phyloP scores from a whole-genome alignment of 2,113 vertebrate genomes.

The Cathartes aura region DNA sequence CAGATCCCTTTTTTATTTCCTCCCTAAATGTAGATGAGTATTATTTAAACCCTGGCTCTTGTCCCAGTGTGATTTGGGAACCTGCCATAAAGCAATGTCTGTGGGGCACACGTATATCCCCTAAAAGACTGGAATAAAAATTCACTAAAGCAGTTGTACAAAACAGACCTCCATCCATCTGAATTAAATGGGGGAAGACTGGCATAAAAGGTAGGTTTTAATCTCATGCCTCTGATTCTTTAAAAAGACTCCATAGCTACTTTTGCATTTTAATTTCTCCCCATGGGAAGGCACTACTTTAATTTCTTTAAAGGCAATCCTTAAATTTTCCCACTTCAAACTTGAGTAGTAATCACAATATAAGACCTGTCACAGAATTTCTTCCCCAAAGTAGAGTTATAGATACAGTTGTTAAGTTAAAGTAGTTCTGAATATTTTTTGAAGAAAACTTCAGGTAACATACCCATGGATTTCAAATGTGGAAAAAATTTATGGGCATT shows the following conservation, averaged over 20 bases:
- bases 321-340: neutral
- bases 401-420: neutral
- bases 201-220: neutral
- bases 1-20: neutral
- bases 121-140: neutral
- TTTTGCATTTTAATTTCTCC: neutral
- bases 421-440: neutral
- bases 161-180: neutral
- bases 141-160: neutral
- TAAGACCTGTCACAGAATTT: neutral
- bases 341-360: neutral
- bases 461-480: neutral
- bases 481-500: neutral
- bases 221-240: neutral
- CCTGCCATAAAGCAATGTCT: neutral
- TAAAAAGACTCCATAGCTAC: neutral
- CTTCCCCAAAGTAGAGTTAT: neutral
- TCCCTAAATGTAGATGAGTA: neutral
- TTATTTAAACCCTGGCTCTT: neutral
- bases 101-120: neutral
- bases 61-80: neutral
- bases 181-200: neutral
- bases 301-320: neutral
- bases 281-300: neutral
- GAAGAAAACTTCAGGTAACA: neutral